Evolutionary conservation across 1,140 invertebrate species (phyloP), one percentile per base, ranked within the genome.

Genomic region (Pollicipes pollicipes): DNA sequence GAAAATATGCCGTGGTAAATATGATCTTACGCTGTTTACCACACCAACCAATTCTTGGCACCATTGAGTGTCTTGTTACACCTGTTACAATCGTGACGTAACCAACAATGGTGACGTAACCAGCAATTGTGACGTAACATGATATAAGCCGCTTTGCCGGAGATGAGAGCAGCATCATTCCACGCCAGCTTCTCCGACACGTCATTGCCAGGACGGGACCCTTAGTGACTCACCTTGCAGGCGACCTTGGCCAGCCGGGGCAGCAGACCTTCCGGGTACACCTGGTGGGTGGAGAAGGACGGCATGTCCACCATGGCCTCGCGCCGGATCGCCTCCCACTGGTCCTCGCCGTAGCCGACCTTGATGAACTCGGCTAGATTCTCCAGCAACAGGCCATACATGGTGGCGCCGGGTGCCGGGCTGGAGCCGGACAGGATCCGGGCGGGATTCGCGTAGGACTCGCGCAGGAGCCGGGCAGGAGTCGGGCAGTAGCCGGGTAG

Each of bases 321-420:
- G 70, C 88, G 81, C 72, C 93, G 81, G 45, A 90, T 92, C 79
- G 89, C 87, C 76, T 90, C 90, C 94, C 93, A 97, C 77, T 87
- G 85, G 37, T 95, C 90, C 77, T 96, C 92, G 0, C 95, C 95
- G 80, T 95, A 97, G 3, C 86, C 87, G 74, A 88, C 84, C 70
- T 90, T 88, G 73, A 97, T 89, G 81, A 90, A 96, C 78, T 93
- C 90, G 72, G 89, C 87, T 80, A 97, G 85, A 76, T 95, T 94
- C 80, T 97, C 93, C 74, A 97, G 79, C 35, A 97, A 85, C 75
- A 97, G 82, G 30, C 95, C 95, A 82, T 98, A 98, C 93, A 97
- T 97, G 64, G 69, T 3, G 27, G 3, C 16, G 30, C 69, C 45
- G 69, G 29, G 30, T 28, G 69, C 17, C 28, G 69, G 13, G 69